Conservation (phyloP, 1,140 invertebrate genomes). For the Teleopsis dalmanni region DNA sequence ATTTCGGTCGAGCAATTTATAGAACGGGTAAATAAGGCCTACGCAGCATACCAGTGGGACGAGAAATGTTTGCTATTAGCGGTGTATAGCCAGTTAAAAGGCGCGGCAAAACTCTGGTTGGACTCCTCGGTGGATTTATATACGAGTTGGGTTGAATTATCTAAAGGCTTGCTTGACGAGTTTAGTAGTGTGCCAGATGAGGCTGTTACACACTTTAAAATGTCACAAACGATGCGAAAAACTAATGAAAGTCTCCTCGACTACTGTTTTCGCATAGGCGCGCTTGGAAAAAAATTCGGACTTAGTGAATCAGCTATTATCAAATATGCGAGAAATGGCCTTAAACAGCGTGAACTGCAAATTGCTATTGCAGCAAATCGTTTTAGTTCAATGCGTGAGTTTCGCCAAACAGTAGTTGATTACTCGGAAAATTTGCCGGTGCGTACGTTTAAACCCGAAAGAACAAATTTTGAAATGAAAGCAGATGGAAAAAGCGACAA, state of each 20-base stretch:
- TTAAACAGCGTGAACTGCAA: conserved; percentile 9
- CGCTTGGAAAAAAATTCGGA: conserved; percentile 2
- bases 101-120: conserved; percentile 4
- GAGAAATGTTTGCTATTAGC: conserved; percentile 5
- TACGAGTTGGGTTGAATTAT: neutral
- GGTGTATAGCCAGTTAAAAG: conserved; percentile 3
- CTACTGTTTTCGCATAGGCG: conserved; percentile 13
- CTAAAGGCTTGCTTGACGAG: neutral
- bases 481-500: no score
- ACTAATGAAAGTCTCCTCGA: conserved; percentile 1
- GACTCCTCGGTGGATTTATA: neutral
- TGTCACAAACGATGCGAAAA: neutral
- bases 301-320: conserved; percentile 7
- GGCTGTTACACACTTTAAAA: conserved; percentile 4
- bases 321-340: conserved; percentile 6
- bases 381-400: conserved; percentile 6
- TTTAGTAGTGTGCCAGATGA: conserved; percentile 2
- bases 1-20: conserved; percentile 11
- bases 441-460: neutral
- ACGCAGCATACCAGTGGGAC: conserved; percentile 3
- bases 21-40: conserved; percentile 5
- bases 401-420: neutral
- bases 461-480: no score
- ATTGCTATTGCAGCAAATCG: neutral
- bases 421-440: conserved; percentile 1